Percentiles rank a stretch among this genome's conserved stretches.
Conservation (phyloP, 2,113 vertebrate genomes). For the Athene noctua region DNA sequence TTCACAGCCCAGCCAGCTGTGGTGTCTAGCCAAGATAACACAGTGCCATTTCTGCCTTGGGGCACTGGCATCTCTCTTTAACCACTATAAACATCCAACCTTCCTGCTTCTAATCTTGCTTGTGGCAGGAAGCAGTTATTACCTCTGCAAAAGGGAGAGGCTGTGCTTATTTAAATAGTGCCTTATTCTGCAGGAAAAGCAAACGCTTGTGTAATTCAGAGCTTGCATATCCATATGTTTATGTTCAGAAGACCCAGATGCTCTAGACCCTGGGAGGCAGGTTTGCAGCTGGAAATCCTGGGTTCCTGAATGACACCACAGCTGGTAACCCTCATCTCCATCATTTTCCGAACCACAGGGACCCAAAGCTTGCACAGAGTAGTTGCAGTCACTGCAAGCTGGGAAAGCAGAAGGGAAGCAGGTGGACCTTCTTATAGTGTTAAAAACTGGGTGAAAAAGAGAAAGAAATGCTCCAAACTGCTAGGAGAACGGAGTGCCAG, state of each 20-base stretch:
- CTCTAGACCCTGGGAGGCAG: background rate
- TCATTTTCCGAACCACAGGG: background rate
- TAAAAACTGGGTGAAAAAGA: background rate
- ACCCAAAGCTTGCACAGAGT: background rate
- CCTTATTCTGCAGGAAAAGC: background rate
- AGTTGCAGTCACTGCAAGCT: background rate
- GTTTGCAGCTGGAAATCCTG: background rate
- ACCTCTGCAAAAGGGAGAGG: background rate
- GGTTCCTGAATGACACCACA: background rate
- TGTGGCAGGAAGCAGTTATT: background rate
- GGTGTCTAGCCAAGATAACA: background rate
- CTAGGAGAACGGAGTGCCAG: background rate
- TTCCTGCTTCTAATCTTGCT: background rate
- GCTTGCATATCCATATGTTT: background rate
- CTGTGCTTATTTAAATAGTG: background rate
- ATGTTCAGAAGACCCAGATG: background rate
- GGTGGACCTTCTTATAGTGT: background rate
- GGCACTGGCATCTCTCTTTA: background rate
- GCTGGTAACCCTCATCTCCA: background rate
- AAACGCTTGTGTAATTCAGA: fast-evolving
- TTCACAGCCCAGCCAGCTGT: fast-evolving
- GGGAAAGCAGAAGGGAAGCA: background rate
- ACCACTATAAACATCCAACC: background rate
- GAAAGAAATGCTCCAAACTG: background rate
- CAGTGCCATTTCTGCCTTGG: background rate